Conservation (phyloP, 2,888 invertebrate species). For the Drosophila helvetica region DNA sequence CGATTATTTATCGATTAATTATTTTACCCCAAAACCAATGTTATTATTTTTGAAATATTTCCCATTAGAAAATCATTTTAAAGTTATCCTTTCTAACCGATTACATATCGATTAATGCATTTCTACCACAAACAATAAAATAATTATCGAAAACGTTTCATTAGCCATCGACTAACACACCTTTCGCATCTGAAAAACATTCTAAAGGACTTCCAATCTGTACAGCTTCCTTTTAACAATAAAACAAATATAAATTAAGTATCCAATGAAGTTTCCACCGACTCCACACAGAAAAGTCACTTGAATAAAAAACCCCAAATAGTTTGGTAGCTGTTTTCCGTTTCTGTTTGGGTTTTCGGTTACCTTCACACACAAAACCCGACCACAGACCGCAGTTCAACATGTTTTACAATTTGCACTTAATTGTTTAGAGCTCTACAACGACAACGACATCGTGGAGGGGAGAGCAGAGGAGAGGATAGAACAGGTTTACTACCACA, state of each 20-base stretch:
- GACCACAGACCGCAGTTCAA: conserved; percentile 49
- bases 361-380: conserved; percentile 20
- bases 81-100: no score
- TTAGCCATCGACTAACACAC: no score
- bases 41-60: no score
- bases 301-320: conserved; percentile 7
- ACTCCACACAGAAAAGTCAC: not conserved
- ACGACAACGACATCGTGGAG: conserved; percentile 18
- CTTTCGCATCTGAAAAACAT: not conserved
- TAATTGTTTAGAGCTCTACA: conserved; percentile 47
- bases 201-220: not conserved
- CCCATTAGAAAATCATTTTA: no score
- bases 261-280: not conserved
- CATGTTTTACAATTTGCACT: conserved; percentile 53
- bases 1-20: no score
- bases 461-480: not conserved
- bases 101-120: no score
- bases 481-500: conserved; percentile 28
- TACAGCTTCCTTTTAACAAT: no score
- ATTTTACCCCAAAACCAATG: no score
- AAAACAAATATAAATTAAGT: not conserved
- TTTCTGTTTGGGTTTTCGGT: conserved; percentile 21
- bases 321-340: conserved; percentile 22
- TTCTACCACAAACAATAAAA: no score
- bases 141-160: no score